Evolutionary conservation across 2,797 vertebrate genomes (phyloP).

Genomic region (Megalops cyprinoides): DNA sequence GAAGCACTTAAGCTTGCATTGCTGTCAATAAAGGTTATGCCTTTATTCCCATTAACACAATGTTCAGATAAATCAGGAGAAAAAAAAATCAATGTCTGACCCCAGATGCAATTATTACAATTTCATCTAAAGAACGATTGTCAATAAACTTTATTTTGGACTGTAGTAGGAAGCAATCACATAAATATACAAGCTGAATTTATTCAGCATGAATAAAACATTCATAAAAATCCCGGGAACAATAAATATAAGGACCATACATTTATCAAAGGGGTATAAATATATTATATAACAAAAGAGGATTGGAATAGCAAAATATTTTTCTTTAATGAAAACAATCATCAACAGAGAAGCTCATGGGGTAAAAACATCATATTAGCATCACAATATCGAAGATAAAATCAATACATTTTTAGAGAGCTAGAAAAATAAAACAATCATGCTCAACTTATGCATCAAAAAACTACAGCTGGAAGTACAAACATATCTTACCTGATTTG

Average conservation of each 20-base stretch:
- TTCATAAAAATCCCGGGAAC: conserved; percentile 52
- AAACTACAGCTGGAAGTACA: conserved; percentile 9
- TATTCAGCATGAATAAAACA: conserved; percentile 56
- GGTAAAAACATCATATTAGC: neutral
- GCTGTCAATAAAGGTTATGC: neutral
- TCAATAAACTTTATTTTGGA: conserved; percentile 12
- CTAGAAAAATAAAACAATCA: conserved; percentile 41
- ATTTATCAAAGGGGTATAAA: conserved; percentile 26
- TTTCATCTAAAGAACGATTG: conserved; percentile 4
- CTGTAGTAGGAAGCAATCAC: conserved; percentile 19
- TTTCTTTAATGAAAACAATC: conserved; percentile 46
- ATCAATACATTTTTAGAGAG: neutral
- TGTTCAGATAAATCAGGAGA: neutral
- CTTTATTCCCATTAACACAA: neutral
- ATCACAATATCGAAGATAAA: conserved; percentile 15
- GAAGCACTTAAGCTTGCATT: neutral
- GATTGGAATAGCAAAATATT: conserved; percentile 50
- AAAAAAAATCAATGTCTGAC: neutral
- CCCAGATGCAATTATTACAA: neutral
- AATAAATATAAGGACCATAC: conserved; percentile 30
- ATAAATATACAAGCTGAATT: conserved; percentile 52
- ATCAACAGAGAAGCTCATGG: conserved; percentile 3
- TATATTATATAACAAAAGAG: conserved; percentile 34
- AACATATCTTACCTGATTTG: conserved; percentile 18
- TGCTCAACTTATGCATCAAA: conserved; percentile 32